Conservation (phyloP, 1,140 invertebrate species). For the Drosophila burlai region DNA sequence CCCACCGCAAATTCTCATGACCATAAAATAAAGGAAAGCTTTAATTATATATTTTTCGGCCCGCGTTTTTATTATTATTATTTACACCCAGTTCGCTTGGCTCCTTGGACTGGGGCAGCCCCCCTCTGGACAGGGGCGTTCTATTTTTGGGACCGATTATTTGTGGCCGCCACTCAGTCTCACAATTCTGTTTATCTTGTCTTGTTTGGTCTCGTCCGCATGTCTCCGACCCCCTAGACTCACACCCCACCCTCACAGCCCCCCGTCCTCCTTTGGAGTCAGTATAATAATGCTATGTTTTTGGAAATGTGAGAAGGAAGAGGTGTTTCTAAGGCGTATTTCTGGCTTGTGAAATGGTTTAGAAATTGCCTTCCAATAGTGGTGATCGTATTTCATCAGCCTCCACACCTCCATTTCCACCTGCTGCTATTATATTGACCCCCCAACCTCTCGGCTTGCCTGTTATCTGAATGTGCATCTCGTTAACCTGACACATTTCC, state of each 20-base stretch:
- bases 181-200: constrained; percentile 33
- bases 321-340: neutral
- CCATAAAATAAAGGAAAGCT: constrained; percentile 55
- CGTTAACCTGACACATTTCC: neutral
- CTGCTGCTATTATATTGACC: constrained; percentile 3
- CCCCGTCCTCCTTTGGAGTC: constrained; percentile 9
- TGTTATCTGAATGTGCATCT: too few relatives aligned
- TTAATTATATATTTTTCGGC: constrained; percentile 60
- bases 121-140: constrained; percentile 13
- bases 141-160: constrained; percentile 39
- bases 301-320: constrained; percentile 7
- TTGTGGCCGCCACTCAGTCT: constrained; percentile 36
- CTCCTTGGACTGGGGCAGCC: constrained; percentile 11
- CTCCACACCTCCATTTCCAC: constrained; percentile 2
- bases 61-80: constrained; percentile 57
- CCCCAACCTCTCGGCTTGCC: neutral
- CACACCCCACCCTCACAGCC: constrained; percentile 8
- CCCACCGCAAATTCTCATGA: constrained; percentile 19
- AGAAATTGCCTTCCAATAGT: neutral
- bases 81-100: constrained; percentile 32
- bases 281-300: constrained; percentile 11
- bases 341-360: neutral
- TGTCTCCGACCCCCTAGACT: constrained; percentile 26
- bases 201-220: constrained; percentile 40
- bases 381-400: neutral